Conservation (phyloP, 2,888 invertebrate species). For the Hyles lineata region DNA sequence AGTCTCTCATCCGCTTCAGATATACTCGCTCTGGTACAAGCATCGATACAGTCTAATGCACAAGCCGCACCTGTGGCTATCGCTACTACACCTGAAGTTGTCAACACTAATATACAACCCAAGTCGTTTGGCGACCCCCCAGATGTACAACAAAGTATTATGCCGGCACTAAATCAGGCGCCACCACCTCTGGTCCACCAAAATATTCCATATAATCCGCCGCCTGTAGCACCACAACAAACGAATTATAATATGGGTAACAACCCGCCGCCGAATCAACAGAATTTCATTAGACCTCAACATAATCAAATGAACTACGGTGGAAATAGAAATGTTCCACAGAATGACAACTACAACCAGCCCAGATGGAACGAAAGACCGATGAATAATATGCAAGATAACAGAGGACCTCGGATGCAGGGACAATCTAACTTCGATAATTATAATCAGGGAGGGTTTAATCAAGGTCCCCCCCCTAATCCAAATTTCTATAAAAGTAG, state of each 20-base stretch:
- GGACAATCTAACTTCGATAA: conserved; percentile 16
- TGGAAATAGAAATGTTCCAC: conserved; percentile 30
- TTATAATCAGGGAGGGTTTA: conserved; percentile 32
- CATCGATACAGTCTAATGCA: conserved; percentile 62
- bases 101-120: conserved; percentile 61
- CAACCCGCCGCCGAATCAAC: conserved; percentile 24
- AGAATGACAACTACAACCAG: conserved; percentile 35
- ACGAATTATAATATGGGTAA: too few relatives aligned
- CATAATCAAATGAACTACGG: conserved; percentile 37
- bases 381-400: conserved; percentile 32
- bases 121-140: conserved; percentile 72
- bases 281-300: conserved; percentile 33
- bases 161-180: conserved; percentile 32
- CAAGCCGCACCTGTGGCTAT: conserved; percentile 41
- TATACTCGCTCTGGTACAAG: conserved; percentile 73
- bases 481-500: conserved; percentile 58
- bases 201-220: conserved; percentile 25
- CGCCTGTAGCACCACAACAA: background rate
- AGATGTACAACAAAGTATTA: conserved; percentile 38
- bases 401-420: background rate
- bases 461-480: conserved; percentile 51
- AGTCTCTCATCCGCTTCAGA: conserved; percentile 69
- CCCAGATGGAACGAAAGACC: conserved; percentile 40
- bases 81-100: conserved; percentile 51
- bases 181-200: background rate